Percentiles rank a stretch among this genome's conserved stretches.
Conservation (phyloP, 2,113 vertebrate species). For the Capra hircus region DNA sequence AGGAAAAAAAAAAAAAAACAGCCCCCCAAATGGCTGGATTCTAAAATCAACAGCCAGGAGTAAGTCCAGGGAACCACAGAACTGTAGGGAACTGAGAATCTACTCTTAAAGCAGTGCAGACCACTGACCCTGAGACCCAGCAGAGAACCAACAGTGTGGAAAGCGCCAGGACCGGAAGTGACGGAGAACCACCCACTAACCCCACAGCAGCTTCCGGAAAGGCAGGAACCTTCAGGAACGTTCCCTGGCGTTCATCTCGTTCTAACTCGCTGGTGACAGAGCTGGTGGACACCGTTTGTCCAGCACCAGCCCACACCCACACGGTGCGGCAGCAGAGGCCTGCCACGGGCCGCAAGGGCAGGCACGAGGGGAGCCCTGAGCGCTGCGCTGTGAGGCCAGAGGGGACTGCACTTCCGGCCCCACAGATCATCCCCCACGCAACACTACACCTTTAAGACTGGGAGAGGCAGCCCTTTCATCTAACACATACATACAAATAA, state of each 20-base stretch:
- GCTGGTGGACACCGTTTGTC: neutral
- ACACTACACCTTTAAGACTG: neutral
- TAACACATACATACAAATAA: neutral
- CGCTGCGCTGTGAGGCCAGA: neutral
- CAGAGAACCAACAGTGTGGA: neutral
- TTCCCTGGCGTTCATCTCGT: neutral
- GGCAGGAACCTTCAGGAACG: no score
- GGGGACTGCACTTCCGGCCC: no score
- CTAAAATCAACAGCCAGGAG: neutral
- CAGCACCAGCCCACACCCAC: neutral
- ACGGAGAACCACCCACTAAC: neutral
- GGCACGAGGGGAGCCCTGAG: no score
- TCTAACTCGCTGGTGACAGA: neutral
- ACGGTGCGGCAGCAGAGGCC: neutral
- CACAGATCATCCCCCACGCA: neutral
- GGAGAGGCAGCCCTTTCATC: neutral
- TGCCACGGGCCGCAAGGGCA: fast-evolving
- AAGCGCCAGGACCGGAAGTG: neutral
- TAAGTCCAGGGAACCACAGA: no score
- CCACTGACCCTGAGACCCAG: neutral
- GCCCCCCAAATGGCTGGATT: neutral
- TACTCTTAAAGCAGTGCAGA: neutral
- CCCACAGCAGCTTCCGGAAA: neutral
- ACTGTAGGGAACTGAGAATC: neutral
- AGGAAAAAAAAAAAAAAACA: neutral